phyloP scores from a whole-genome alignment of 2,113 vertebrate species.

The Galeopterus variegatus region DNA sequence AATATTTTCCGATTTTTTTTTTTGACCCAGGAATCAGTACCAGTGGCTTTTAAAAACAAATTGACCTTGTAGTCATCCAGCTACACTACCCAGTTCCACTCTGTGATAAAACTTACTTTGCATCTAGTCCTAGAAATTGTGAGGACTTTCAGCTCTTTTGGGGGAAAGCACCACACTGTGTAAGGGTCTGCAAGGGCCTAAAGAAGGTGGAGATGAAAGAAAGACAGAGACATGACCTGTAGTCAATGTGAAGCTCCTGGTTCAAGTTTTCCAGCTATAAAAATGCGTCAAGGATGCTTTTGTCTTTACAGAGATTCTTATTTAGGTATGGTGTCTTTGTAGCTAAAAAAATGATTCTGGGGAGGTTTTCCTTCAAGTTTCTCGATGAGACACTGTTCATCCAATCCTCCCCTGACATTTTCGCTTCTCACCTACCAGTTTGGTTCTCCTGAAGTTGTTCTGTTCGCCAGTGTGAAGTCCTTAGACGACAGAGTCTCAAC shows the following conservation, averaged over 20 bases:
- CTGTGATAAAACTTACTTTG: constrained; percentile 23
- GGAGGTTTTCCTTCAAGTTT: constrained; percentile 48
- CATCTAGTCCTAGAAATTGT: background rate
- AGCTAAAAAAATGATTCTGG: background rate
- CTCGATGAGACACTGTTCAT: background rate
- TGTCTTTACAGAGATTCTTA: background rate
- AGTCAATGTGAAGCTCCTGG: background rate
- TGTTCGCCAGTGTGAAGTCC: background rate
- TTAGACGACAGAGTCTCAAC: background rate
- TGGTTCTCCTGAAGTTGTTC: background rate
- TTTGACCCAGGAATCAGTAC: background rate
- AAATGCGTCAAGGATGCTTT: background rate
- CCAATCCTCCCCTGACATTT: background rate
- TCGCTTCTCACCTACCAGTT: background rate
- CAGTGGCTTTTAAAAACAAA: constrained; percentile 67
- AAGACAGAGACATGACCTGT: background rate
- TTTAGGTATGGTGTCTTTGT: constrained; percentile 14
- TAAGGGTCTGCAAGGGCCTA: background rate
- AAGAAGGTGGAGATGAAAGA: background rate
- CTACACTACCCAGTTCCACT: background rate
- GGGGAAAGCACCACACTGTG: background rate
- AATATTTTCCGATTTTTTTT: constrained; percentile 49
- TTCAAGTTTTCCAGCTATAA: background rate
- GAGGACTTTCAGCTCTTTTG: background rate
- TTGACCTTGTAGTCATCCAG: constrained; percentile 22